Conservation (phyloP, 2,797 vertebrate genomes). For the Percopsis omiscomaycus region DNA sequence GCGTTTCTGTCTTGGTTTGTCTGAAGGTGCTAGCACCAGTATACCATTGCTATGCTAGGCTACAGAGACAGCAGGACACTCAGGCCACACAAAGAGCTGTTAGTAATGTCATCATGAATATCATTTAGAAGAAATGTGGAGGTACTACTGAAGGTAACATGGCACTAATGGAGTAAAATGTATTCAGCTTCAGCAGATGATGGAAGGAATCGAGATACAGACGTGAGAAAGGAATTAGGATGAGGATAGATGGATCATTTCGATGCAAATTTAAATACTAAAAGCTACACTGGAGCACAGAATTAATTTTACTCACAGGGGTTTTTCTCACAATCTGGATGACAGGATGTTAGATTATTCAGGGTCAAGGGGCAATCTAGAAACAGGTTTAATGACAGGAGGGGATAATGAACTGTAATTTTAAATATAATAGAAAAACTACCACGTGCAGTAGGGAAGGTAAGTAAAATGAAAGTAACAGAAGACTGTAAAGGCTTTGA, state of each 20-base stretch:
- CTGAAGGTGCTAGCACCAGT: too few species aligned
- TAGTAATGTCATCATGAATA: too few species aligned
- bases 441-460: slow-evolving; percentile 43
- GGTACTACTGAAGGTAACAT: too few species aligned
- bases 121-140: too few species aligned
- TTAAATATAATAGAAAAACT: slow-evolving; percentile 40
- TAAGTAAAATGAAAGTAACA: slow-evolving; percentile 36
- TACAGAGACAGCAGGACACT: too few species aligned
- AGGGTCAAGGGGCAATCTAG: slow-evolving; percentile 13
- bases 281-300: neutral
- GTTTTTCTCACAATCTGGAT: slow-evolving; percentile 18
- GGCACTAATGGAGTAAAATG: too few species aligned
- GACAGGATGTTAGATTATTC: slow-evolving; percentile 37
- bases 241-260: neutral
- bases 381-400: slow-evolving; percentile 22
- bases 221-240: too few species aligned
- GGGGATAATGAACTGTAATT: slow-evolving; percentile 42
- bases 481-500: slow-evolving; percentile 41
- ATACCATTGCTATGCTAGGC: too few species aligned
- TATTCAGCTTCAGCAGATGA: too few species aligned
- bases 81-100: too few species aligned
- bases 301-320: neutral
- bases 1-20: too few species aligned
- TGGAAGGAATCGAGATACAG: too few species aligned
- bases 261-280: neutral